phyloP scores from a whole-genome alignment of 2,888 invertebrate genomes.

The Glyphotaelius pellucidus region DNA sequence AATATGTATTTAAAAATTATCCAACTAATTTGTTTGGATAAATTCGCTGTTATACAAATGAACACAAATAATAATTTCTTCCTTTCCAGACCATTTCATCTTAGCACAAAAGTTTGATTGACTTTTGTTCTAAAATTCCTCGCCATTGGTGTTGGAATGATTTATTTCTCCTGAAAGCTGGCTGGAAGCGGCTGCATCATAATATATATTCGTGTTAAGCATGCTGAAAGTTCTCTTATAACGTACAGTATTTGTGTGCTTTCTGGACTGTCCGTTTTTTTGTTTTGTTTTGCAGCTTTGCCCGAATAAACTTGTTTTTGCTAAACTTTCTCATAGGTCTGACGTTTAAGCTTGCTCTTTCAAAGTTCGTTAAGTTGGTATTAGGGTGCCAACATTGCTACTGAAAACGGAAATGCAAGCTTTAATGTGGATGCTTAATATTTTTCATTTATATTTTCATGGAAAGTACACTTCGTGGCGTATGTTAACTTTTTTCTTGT shows the following conservation, averaged over 20 bases:
- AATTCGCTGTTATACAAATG: too few species aligned
- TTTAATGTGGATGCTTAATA: not conserved
- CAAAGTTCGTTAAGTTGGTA: not conserved
- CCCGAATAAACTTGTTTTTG: conserved; percentile 33
- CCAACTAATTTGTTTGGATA: too few species aligned
- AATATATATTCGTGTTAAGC: conserved; percentile 3
- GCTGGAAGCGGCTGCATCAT: not conserved
- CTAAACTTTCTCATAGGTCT: conserved; percentile 35
- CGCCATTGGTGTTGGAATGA: not conserved
- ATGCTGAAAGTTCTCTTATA: conserved; percentile 29
- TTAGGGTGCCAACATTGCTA: not conserved
- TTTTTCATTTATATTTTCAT: not conserved
- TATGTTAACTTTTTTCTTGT: not conserved
- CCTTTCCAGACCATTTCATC: not conserved
- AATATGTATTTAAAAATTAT: too few species aligned
- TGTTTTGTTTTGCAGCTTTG: conserved; percentile 24
- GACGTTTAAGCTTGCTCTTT: conserved; percentile 16
- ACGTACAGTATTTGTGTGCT: conserved; percentile 32
- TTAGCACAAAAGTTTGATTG: not conserved
- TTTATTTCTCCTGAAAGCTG: not conserved
- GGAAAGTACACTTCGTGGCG: not conserved
- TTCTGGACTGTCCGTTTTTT: conserved; percentile 21
- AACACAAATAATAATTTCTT: not conserved
- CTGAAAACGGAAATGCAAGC: not conserved
- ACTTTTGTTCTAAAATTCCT: not conserved